Percentiles rank a stretch among this genome's conserved stretches.
These are phyloP conservation scores for Augochlora pura DNA, from an alignment of 1,140 invertebrate species.

Conservation along the genomic window DNA sequence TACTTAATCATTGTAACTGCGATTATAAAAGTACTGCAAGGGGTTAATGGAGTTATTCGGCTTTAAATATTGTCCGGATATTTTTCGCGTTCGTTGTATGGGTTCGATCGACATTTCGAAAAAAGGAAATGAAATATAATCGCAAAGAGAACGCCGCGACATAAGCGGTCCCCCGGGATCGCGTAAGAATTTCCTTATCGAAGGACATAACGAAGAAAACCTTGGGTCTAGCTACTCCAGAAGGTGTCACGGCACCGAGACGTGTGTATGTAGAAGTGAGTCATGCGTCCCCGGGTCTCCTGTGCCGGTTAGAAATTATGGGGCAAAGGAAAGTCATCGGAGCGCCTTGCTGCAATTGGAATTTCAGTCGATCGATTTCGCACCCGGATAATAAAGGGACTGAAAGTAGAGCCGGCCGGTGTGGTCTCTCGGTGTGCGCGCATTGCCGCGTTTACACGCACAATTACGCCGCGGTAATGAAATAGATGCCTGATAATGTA, in stretches of 20 bases:
- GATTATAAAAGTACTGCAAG: no score
- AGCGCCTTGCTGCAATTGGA: neutral
- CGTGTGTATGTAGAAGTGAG: conserved; percentile 45
- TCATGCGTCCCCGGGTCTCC: conserved; percentile 23
- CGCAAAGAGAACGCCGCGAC: no score
- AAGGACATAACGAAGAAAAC: neutral
- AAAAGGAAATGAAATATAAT: no score
- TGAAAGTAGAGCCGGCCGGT: conserved; percentile 12
- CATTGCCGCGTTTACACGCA: conserved; percentile 25
- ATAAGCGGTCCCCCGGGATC: no score
- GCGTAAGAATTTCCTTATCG: no score
- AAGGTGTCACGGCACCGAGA: conserved; percentile 21
- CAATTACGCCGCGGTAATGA: conserved; percentile 40
- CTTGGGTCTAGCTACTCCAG: neutral
- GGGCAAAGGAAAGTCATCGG: conserved; percentile 12
- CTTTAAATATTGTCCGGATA: no score
- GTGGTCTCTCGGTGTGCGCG: neutral
- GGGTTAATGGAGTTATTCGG: no score
- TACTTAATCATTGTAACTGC: no score
- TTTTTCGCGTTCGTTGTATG: no score
- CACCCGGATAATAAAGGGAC: conserved; percentile 36
- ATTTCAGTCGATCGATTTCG: conserved; percentile 33
- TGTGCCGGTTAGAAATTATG: conserved; percentile 28
- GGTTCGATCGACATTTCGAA: no score
- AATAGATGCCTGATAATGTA: conserved; percentile 32